Conservation (phyloP, 1,140 invertebrate species). For the Lepidostoma basale region DNA sequence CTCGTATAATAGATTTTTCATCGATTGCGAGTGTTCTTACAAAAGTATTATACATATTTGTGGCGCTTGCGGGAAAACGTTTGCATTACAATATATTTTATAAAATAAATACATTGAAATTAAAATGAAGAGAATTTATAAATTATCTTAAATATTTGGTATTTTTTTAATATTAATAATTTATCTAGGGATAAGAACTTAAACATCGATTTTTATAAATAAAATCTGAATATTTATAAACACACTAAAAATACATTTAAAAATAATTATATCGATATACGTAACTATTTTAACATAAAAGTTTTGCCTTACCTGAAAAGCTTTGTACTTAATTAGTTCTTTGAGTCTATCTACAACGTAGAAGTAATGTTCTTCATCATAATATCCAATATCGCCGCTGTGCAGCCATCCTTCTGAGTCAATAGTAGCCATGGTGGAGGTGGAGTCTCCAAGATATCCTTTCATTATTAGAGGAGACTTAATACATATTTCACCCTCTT, state of each 20-base stretch:
- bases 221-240: too few relatives aligned
- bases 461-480: slow-evolving; percentile 71
- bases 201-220: too few relatives aligned
- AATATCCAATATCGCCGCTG: slow-evolving; percentile 81
- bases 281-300: too few relatives aligned
- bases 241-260: too few relatives aligned
- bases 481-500: slow-evolving; percentile 73
- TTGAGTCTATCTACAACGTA: slow-evolving; percentile 79
- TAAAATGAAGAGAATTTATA: too few relatives aligned
- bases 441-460: slow-evolving; percentile 68
- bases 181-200: too few relatives aligned
- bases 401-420: slow-evolving; percentile 77
- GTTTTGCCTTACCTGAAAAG: slow-evolving; percentile 77
- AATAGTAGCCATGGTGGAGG: slow-evolving; percentile 69
- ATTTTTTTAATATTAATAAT: background rate
- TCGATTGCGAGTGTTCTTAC: too few relatives aligned
- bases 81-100: too few relatives aligned
- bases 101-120: too few relatives aligned
- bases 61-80: too few relatives aligned
- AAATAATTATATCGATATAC: background rate
- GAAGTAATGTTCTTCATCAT: slow-evolving; percentile 71
- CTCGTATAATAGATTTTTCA: too few relatives aligned
- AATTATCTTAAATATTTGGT: background rate
- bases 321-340: slow-evolving; percentile 82
- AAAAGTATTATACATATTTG: too few relatives aligned